A percentile compares a stretch with the other conserved stretches of the same genome.
These are phyloP conservation scores for Standfussiana lucernea DNA, from an alignment of 2,888 invertebrate species.

Conservation along the genomic window DNA sequence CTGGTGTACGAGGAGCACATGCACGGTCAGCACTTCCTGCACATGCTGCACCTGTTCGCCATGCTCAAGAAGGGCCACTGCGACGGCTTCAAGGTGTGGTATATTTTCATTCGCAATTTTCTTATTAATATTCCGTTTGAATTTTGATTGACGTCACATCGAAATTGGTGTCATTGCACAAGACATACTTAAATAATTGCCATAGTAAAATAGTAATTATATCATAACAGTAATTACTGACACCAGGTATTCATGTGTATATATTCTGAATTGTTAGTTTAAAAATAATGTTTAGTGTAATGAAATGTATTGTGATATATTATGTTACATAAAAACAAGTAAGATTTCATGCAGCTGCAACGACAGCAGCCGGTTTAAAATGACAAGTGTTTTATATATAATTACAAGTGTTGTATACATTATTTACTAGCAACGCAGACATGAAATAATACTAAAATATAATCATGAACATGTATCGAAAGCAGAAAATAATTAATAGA, in stretches of 20 bases:
- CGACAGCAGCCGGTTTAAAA: not conserved
- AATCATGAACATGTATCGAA: no score
- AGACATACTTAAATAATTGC: not conserved
- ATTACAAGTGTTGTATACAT: no score
- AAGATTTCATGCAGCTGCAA: not conserved
- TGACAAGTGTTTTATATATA: not conserved
- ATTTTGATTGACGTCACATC: not conserved
- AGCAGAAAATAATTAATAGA: no score
- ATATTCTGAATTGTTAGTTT: not conserved
- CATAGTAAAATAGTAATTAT: not conserved
- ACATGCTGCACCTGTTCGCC: conserved; percentile 98
- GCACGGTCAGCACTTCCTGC: conserved; percentile 98
- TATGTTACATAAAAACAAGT: not conserved
- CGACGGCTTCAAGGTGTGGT: conserved; percentile 98
- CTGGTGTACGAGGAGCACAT: conserved; percentile 98
- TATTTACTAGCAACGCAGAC: no score
- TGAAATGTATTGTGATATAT: not conserved
- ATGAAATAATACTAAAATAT: no score
- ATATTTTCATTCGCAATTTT: not conserved
- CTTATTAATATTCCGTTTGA: not conserved
- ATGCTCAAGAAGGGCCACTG: conserved; percentile 99
- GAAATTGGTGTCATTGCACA: no score
- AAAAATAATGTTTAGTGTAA: not conserved
- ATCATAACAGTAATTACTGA: not conserved
- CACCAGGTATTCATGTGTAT: not conserved